Evolutionary conservation across 2,113 vertebrate genomes (phyloP), one percentile per base, ranked within the genome.

Genomic region (Aegithalos caudatus): DNA sequence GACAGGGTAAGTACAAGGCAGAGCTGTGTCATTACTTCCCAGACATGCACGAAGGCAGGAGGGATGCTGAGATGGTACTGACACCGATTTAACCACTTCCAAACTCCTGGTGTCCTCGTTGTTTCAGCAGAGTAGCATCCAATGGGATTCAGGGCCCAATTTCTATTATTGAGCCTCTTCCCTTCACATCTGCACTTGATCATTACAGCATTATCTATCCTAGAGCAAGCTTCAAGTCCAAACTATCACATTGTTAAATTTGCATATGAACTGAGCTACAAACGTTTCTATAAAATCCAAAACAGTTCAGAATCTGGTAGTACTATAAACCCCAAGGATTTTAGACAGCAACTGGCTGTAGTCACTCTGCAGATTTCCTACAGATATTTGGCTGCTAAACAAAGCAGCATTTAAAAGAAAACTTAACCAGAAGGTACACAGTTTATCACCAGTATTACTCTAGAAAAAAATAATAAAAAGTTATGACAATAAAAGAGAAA

Each of bases 321-420:
- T 33, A 29, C 31, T 35, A 72, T n/a, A 79, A 94, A 67, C 20
- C n/a, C 33, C 31, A 35, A 62, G 40, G 27, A 48, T 44, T 80
- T 71, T n/a, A 80, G 51, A 64, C 18, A 81, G 45, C 27, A 87
- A 94, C 69, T 44, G 33, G 77, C 28, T 89, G 31, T 25, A 84
- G 85, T 29, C 65, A 73, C 27, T 82, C 50, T 87, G 42, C 56
- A 87, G n/a, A 74, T 88, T 80, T 91, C 71, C 64, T 88, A 64
- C 25, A 87, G 58, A 70, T n/a, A 93, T 74, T 53, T 96, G 65
- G 44, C 74, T 91, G 86, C 83, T 79, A 61, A 93, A 81, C 51
- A 64, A 69, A 29, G 25, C 48, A 95, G 58, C 12, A 64, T 28
- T 88, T 76, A 40, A 4, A 3, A 79, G 35, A 27, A 84, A 81